phyloP scores from a whole-genome alignment of 2,888 invertebrate species.

The Hyposoter dolosus region DNA sequence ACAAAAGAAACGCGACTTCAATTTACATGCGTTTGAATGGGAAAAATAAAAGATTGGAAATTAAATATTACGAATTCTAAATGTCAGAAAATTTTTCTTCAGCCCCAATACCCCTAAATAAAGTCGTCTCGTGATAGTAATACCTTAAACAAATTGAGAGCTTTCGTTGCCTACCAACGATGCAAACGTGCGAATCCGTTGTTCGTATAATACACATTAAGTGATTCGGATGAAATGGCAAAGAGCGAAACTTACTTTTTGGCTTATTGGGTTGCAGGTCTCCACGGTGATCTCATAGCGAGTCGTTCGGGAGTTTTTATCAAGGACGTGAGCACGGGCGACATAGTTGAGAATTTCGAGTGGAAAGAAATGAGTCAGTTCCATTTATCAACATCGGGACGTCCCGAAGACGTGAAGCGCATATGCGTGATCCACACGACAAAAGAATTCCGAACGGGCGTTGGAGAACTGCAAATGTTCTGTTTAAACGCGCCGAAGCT shows the following conservation, averaged over 20 bases:
- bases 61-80: too few species aligned
- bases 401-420: conserved; percentile 86
- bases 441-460: conserved; percentile 86
- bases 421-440: conserved; percentile 88
- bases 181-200: too few species aligned
- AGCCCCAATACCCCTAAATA: too few species aligned
- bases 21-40: too few species aligned
- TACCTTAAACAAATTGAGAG: too few species aligned
- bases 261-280: conserved; percentile 78
- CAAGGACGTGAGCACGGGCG: conserved; percentile 86
- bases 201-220: too few species aligned
- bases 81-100: too few species aligned
- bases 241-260: neutral
- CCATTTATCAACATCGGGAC: conserved; percentile 85
- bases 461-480: conserved; percentile 86
- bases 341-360: conserved; percentile 86
- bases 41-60: too few species aligned
- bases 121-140: too few species aligned
- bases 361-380: conserved; percentile 88
- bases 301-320: conserved; percentile 87
- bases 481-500: conserved; percentile 85
- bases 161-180: too few species aligned
- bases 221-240: neutral
- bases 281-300: conserved; percentile 87
- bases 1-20: too few species aligned